Evolutionary conservation across 2,113 vertebrate genomes (phyloP), one percentile per base, ranked within the genome.

Genomic region (Salvelinus namaycush): DNA sequence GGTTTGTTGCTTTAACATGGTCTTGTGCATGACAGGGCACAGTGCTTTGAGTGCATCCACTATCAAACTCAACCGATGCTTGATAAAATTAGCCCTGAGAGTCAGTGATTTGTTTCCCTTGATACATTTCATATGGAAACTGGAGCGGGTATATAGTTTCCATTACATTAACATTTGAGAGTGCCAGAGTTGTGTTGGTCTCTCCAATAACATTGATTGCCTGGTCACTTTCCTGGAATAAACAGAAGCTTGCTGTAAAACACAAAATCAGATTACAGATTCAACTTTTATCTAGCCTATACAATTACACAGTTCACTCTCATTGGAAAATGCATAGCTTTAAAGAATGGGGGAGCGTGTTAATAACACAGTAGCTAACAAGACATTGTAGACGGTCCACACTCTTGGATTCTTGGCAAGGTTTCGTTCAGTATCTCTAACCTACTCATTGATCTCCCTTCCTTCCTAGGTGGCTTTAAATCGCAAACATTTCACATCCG

Each of bases 391-490:
- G 51, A 54, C 5, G 51, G 51, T 54, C n/a, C 59, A 24, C 18
- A 9, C 59, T 62, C n/a, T 22, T 62, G 59, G 59, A 84, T 83
- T 86, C 85, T 88, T 91, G 85, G 83, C 81, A 59, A 76, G 70
- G 78, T 77, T 79, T 80, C 70, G 73, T 81, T 73, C 82, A 85
- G 89, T 89, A 89, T 86, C 86, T 87, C 81, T 66, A 66, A 75
- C 81, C 83, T 73, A 76, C 76, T 78, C 79, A 54, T 84, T 76
- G 84, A 84, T 34, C 72, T 71, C 68, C 48, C 88, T 89, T 90
- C 89, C 89, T 91, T 90, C 87, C 89, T 88, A 89, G 86, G 88
- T 78, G 90, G 86, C 81, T 91, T 88, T 87, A 87, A 89, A 90
- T 89, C 81, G 16, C 83, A 88, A 89, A 86, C 85, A 87, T 78